Conservation (phyloP, 2,888 invertebrate species). For the Schizotus pectinicornis region DNA sequence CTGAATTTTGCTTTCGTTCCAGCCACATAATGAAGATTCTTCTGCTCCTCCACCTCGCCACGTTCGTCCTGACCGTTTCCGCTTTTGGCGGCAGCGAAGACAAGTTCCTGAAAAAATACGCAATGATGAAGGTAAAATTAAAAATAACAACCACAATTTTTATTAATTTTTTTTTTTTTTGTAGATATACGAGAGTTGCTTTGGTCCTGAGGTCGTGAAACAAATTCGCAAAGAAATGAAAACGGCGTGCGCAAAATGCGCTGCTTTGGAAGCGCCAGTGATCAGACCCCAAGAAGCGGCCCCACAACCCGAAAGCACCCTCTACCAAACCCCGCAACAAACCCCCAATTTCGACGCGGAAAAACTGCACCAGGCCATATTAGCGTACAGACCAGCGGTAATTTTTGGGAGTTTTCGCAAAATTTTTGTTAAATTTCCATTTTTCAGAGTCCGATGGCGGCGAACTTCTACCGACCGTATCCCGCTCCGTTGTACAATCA, state of each 20-base stretch:
- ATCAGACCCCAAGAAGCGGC: slow-evolving; percentile 28
- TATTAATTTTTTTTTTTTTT: neutral
- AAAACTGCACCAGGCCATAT: slow-evolving; percentile 64
- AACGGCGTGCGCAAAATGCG: slow-evolving; percentile 70
- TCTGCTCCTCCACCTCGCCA: slow-evolving; percentile 8
- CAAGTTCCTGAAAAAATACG: slow-evolving; percentile 73
- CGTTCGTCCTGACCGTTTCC: slow-evolving; percentile 42
- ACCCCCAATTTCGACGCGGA: slow-evolving; percentile 55
- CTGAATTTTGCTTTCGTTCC: too few species aligned
- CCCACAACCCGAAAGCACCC: slow-evolving; percentile 32
- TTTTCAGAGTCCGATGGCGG: slow-evolving; percentile 51
- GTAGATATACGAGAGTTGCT: slow-evolving; percentile 75
- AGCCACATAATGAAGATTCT: slow-evolving; percentile 34
- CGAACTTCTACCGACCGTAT: slow-evolving; percentile 59
- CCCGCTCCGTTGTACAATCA: slow-evolving; percentile 48
- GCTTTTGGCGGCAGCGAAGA: slow-evolving; percentile 68
- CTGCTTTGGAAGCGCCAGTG: slow-evolving; percentile 60
- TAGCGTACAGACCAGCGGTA: slow-evolving; percentile 65
- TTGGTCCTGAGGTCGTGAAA: slow-evolving; percentile 70
- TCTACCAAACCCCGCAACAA: slow-evolving; percentile 6
- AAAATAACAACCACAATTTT: neutral
- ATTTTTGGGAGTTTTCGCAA: neutral
- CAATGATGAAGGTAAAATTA: slow-evolving; percentile 70
- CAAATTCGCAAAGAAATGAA: slow-evolving; percentile 73
- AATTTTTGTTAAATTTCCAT: slow-evolving; percentile 9